A percentile compares a stretch with the other conserved stretches of the same genome.
Conservation (phyloP, 2,888 invertebrate species). For the Zaprionus obscuricornis region DNA sequence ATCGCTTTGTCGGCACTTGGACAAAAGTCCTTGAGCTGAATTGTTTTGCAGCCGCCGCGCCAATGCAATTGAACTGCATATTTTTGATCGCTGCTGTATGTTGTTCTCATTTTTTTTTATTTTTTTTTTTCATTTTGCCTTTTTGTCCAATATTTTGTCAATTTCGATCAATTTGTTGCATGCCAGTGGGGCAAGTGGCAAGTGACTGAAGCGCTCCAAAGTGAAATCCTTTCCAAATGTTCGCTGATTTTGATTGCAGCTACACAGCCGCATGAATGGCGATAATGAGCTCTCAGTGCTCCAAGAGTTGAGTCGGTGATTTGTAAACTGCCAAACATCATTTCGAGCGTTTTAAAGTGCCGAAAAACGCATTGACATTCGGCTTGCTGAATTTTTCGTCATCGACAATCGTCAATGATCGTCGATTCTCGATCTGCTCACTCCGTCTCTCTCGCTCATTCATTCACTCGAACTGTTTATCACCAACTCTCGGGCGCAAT, state of each 20-base stretch:
- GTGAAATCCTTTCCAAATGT: slow-evolving; percentile 64
- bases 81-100: slow-evolving; percentile 40
- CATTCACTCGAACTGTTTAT: slow-evolving; percentile 5
- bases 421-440: slow-evolving; percentile 30
- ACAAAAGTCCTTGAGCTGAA: slow-evolving; percentile 75
- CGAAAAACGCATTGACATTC: slow-evolving; percentile 75
- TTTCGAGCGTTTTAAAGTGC: slow-evolving; percentile 72
- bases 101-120: slow-evolving; percentile 26
- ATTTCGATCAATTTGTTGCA: slow-evolving; percentile 77
- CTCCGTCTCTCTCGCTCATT: slow-evolving; percentile 3
- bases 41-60: slow-evolving; percentile 61
- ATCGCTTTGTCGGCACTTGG: slow-evolving; percentile 68
- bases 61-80: slow-evolving; percentile 77
- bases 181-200: slow-evolving; percentile 56
- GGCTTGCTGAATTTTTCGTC: slow-evolving; percentile 59
- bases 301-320: slow-evolving; percentile 61
- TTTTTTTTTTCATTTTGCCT: slow-evolving; percentile 17
- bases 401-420: slow-evolving; percentile 62
- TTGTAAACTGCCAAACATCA: slow-evolving; percentile 77
- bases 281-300: slow-evolving; percentile 56
- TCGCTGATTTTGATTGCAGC: slow-evolving; percentile 64
- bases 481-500: slow-evolving; percentile 60
- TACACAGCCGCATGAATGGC: slow-evolving; percentile 60
- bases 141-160: slow-evolving; percentile 67
- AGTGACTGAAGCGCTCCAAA: slow-evolving; percentile 33